Percentiles rank a stretch among this genome's conserved stretches.
Evolutionary conservation across 2,888 invertebrate genomes (phyloP).

Genomic region (Tetrapedia diversipes): DNA sequence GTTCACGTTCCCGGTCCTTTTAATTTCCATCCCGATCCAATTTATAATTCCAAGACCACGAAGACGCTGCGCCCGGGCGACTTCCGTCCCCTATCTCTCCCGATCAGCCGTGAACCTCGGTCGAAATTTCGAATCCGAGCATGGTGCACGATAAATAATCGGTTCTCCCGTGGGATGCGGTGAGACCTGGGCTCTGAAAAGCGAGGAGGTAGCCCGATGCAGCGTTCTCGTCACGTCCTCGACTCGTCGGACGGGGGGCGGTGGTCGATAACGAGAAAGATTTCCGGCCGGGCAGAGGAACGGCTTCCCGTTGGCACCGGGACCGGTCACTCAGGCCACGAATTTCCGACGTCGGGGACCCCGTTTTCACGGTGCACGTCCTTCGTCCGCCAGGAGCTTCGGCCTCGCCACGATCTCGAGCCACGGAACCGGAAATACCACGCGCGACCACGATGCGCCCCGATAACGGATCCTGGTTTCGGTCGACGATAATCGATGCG

Average conservation of each 20-base stretch:
- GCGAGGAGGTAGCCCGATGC: conserved; percentile 1
- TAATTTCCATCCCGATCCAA: no score
- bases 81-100: no score
- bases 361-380: conserved; percentile 55
- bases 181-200: neutral
- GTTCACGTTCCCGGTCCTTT: no score
- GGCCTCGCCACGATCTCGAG: neutral
- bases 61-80: no score
- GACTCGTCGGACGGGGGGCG: conserved; percentile 61
- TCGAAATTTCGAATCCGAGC: neutral
- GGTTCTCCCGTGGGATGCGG: neutral
- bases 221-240: conserved; percentile 64
- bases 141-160: neutral
- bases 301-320: conserved; percentile 50
- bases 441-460: conserved; percentile 9
- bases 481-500: no score
- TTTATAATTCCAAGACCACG: no score
- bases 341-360: conserved; percentile 58
- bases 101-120: no score
- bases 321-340: conserved; percentile 56
- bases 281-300: conserved; percentile 59
- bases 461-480: conserved; percentile 27
- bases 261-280: conserved; percentile 64
- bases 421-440: conserved; percentile 30
- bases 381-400: conserved; percentile 41